Conservation (phyloP, 2,113 vertebrate species). For the Tragelaphus imberbis region DNA sequence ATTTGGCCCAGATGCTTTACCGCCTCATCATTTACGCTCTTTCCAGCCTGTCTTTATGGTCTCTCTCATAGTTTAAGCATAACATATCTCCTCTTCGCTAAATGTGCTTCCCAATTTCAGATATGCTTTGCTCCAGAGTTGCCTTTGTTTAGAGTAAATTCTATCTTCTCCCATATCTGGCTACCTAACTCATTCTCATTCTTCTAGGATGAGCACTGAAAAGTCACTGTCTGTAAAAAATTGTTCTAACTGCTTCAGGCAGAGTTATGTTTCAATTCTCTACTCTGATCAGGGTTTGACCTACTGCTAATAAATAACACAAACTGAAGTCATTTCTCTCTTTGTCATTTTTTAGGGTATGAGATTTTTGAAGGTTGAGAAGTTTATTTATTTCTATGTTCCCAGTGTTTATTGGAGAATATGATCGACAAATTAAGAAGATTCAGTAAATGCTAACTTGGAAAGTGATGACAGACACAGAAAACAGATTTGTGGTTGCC, state of each 20-base stretch:
- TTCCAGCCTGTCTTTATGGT: neutral
- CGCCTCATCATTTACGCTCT: neutral
- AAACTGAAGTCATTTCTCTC: neutral
- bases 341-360: neutral
- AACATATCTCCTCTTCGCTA: neutral
- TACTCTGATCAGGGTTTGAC: neutral
- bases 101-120: neutral
- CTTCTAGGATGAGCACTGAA: neutral
- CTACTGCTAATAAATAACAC: neutral
- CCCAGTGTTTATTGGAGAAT: neutral
- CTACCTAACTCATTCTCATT: neutral
- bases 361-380: neutral
- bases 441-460: neutral
- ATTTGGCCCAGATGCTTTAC: neutral
- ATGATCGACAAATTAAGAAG: neutral
- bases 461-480: neutral
- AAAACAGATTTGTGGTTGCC: neutral
- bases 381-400: neutral
- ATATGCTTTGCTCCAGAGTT: neutral
- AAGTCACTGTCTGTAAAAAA: neutral
- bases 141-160: neutral
- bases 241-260: neutral
- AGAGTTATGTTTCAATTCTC: neutral
- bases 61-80: neutral
- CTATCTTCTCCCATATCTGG: neutral